A percentile compares a stretch with the other conserved stretches of the same genome.
phyloP scores from a whole-genome alignment of 1,140 invertebrate genomes.

The Ostrea edulis region DNA sequence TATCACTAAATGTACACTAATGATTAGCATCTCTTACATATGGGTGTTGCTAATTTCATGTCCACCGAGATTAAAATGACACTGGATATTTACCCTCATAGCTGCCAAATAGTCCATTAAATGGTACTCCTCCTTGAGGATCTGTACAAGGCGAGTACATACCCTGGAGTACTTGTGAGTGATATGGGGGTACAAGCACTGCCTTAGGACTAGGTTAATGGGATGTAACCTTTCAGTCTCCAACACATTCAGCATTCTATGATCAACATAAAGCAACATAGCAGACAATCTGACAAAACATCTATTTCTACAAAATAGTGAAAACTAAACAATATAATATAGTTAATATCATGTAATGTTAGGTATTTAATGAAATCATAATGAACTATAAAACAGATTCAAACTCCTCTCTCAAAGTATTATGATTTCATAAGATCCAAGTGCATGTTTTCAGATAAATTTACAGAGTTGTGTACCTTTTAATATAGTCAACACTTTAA shows the following conservation, averaged over 20 bases:
- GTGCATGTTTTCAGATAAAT: too few relatives aligned
- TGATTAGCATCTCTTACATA: neutral
- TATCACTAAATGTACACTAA: neutral
- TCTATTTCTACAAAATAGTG: too few relatives aligned
- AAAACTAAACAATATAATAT: too few relatives aligned
- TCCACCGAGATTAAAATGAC: neutral
- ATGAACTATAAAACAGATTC: too few relatives aligned
- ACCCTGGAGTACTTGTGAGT: constrained; percentile 65
- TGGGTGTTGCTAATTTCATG: neutral
- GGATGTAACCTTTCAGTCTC: constrained; percentile 61
- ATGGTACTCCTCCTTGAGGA: constrained; percentile 73
- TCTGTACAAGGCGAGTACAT: constrained; percentile 71
- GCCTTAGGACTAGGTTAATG: constrained; percentile 63
- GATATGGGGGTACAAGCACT: constrained; percentile 75
- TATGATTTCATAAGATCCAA: too few relatives aligned
- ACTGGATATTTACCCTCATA: constrained; percentile 71
- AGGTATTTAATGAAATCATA: too few relatives aligned
- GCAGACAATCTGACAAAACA: too few relatives aligned
- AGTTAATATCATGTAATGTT: too few relatives aligned
- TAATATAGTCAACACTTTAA: too few relatives aligned
- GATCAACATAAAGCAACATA: neutral
- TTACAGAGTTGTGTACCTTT: too few relatives aligned
- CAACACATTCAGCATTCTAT: constrained; percentile 35
- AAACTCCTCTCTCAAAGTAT: too few relatives aligned
- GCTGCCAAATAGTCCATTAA: constrained; percentile 72